Percentiles rank a stretch among this genome's conserved stretches.
Conservation (phyloP, 2,797 vertebrate genomes). For the Takifugu rubripes region DNA sequence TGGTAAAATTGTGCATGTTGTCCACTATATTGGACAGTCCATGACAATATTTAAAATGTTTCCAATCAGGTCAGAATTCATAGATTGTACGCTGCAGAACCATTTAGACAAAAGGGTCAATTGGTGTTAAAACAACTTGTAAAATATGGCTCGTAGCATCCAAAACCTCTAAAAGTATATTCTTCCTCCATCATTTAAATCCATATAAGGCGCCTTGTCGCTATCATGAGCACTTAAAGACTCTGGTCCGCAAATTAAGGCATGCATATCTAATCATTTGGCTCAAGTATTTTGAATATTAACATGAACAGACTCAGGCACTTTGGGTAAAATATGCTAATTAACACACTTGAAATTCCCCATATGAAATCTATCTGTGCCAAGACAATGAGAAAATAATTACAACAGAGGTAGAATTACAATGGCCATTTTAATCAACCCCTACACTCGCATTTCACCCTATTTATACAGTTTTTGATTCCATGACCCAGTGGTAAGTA, state of each 20-base stretch:
- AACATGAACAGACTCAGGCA: constrained; percentile 62
- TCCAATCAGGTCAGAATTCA: background rate
- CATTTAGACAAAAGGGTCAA: constrained; percentile 25
- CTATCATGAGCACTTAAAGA: constrained; percentile 41
- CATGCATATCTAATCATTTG: constrained; percentile 72
- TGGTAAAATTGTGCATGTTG: too few relatives aligned
- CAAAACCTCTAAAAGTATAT: constrained; percentile 13
- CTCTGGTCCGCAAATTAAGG: constrained; percentile 39
- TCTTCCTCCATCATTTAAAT: constrained; percentile 33
- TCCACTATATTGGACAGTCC: too few relatives aligned
- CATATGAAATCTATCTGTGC: constrained; percentile 80
- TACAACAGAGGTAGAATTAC: constrained; percentile 83
- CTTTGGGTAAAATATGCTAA: constrained; percentile 79
- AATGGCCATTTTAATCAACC: constrained; percentile 86
- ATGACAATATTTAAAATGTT: too few relatives aligned
- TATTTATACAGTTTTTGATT: constrained; percentile 85
- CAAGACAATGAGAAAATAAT: constrained; percentile 86
- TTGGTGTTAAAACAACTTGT: constrained; percentile 17
- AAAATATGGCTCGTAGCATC: constrained; percentile 7
- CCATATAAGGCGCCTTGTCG: constrained; percentile 34
- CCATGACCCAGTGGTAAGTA: constrained; percentile 82
- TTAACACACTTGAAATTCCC: constrained; percentile 77
- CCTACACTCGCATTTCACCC: constrained; percentile 80
- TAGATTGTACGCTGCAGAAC: constrained; percentile 4
- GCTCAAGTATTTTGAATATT: constrained; percentile 69